Base-by-base conservation (phyloP, 2,888 invertebrate species). In the Megalurothrips usitatus region DNA sequence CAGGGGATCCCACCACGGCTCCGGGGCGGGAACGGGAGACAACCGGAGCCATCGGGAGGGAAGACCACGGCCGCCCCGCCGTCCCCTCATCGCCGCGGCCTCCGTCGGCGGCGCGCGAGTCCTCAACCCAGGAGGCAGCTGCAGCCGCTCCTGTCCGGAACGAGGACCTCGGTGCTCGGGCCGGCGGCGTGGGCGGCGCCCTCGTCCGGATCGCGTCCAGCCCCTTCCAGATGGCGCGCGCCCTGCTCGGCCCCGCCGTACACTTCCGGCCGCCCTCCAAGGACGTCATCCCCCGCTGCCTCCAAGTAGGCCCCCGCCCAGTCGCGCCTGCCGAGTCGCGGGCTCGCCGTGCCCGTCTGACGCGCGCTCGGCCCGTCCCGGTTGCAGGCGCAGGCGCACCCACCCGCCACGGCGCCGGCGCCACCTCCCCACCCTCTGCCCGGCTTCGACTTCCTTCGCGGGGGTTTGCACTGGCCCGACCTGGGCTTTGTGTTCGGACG, bases 401-500 rank as follows among this genome's bases (percentile, higher is more conserved):
- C 23, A n/a, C 68, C 52, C 52, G 2, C 12, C 14, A 10, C 2
- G 14, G 52, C 26, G 68, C 26, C 68, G 9, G 11, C 68, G 26
- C 26, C 68, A 1, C 11, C 68, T 1, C 26, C 68, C 23, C 11
- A 26, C 9, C 68, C 26, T 26, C 10, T 26, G n/a, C n/a, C n/a
- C n/a, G n/a, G n/a, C 23, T 26, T 75, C 1, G 68, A 75, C 26
- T 75, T 75, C 26, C 68, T 75, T 6, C 68, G 68, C 12, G 68
- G 68, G 9, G 68, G 68, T 2, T 26, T 75, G 23, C 68, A 26
- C 8, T 75, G 68, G 68, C 68, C 68, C 11, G 68, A 75, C 26
- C 68, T 75, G 23, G 26, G 23, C 68, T 75, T 75, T 26, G 68
- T 75, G 68, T 75, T 75, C 68, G 68, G 68, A 23, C 68, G 68